A percentile compares a stretch with the other conserved stretches of the same genome.
Conservation (phyloP, 2,888 invertebrate genomes). For the Oegoconia quadripuncta region DNA sequence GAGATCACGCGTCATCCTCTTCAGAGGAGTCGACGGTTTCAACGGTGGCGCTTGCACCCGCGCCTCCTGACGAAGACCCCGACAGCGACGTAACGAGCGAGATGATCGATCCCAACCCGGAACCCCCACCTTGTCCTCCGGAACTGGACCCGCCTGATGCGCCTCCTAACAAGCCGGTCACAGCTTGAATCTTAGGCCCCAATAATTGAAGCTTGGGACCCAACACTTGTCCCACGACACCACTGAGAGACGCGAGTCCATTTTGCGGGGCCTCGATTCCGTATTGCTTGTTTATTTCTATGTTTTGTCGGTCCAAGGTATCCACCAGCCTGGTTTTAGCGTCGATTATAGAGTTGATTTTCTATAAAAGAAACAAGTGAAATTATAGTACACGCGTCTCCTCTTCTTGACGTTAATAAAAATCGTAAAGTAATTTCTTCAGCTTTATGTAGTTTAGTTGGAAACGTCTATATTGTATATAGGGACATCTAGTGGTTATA, state of each 20-base stretch:
- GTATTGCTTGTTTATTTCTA: conserved; percentile 86
- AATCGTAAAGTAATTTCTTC: too few species aligned
- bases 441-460: too few species aligned
- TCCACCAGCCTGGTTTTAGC: conserved; percentile 86
- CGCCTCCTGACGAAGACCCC: conserved; percentile 67
- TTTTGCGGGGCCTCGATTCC: conserved; percentile 83
- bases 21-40: conserved; percentile 70
- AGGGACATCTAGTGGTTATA: too few species aligned
- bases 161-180: conserved; percentile 76
- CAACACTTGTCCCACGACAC: conserved; percentile 83
- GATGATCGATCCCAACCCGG: conserved; percentile 62
- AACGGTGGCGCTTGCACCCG: conserved; percentile 48
- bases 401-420: too few species aligned
- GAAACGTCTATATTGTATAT: too few species aligned
- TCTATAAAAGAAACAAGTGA: conserved; percentile 74
- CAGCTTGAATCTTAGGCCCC: conserved; percentile 81
- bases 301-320: conserved; percentile 84
- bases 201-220: conserved; percentile 85
- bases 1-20: conserved; percentile 63
- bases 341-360: conserved; percentile 90
- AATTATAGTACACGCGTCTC: too few species aligned
- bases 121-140: conserved; percentile 52
- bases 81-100: conserved; percentile 70
- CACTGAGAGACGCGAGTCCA: conserved; percentile 80
- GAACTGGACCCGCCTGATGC: conserved; percentile 78